Base-by-base conservation (phyloP, 2,113 vertebrate genomes). In the Ancistrus triradiatus region DNA sequence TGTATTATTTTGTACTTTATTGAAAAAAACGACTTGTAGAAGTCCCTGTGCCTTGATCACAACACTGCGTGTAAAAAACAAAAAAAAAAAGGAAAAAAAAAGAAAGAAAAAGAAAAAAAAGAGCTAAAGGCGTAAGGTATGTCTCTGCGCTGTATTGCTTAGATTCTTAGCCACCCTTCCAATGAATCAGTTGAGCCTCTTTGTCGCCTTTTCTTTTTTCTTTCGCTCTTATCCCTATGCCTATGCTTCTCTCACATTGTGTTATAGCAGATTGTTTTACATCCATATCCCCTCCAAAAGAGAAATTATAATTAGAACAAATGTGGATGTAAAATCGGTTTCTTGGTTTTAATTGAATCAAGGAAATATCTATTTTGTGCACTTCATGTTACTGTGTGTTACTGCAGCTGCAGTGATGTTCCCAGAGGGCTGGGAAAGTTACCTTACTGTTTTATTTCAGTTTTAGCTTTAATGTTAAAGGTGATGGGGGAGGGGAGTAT, bases 1-100 rank as follows among this genome's bases (percentile, higher is more conserved):
- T 93, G 90, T 91, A 92, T 92, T 91, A 92, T 92, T 93, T 93
- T 92, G 91, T 93, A 93, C 90, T 93, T 92, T 91, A 92, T 90
- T 90, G 89, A 93, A 86, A 79, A 87, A 88, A 81, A 79, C n/a
- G 82, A 91, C 89, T 91, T 91, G 90, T 91, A 91, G 90, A 91
- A 90, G 89, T 92, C 90, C 90, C 90, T 91, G 91, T 93, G 91
- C 91, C 91, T 93, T 91, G 89, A 91, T 90, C 89, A 90, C 90
- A 89, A 89, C 89, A 89, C 88, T 91, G 89, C 87, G 88, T 91
- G 53, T 58, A 56, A 52, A 64, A 63, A 52, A 33, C 11, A n/a
- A 55, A 55, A 21, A 55, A 19, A 31, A 63, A 31, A 42, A 44
- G 24, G 13, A 15, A 58, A 42, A 40, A 42, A 43, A 58, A 43